Evolutionary conservation across 1,140 invertebrate genomes (phyloP).

Genomic region (Riptortus pedestris): DNA sequence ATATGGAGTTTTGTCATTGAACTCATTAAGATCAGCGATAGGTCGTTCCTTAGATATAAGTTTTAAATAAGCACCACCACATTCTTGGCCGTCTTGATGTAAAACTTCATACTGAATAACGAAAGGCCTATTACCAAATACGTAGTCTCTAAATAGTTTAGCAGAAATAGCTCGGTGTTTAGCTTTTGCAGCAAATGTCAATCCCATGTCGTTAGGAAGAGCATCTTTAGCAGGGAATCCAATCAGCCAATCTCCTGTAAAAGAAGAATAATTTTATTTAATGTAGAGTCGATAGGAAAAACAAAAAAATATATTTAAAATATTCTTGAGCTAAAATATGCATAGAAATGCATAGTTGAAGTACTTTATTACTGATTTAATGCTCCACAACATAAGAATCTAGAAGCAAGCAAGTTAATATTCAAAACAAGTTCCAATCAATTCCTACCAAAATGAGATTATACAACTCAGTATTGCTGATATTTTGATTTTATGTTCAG

Average conservation of each 20-base stretch:
- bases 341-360: too few relatives aligned
- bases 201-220: conserved; percentile 71
- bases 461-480: too few relatives aligned
- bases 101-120: conserved; percentile 90
- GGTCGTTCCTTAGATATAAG: conserved; percentile 60
- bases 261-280: too few relatives aligned
- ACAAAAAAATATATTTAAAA: too few relatives aligned
- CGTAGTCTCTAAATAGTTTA: conserved; percentile 68
- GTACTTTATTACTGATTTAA: too few relatives aligned
- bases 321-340: too few relatives aligned
- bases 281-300: too few relatives aligned
- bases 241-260: conserved; percentile 57
- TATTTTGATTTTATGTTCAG: too few relatives aligned
- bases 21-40: conserved; percentile 63
- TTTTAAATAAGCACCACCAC: conserved; percentile 96
- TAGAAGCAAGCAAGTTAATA: too few relatives aligned
- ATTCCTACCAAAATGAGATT: too few relatives aligned
- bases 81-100: conserved; percentile 91
- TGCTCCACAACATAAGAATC: too few relatives aligned
- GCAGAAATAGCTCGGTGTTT: conserved; percentile 91
- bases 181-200: conserved; percentile 89
- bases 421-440: too few relatives aligned
- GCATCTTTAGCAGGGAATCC: conserved; percentile 65
- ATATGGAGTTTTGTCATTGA: conserved; percentile 93
- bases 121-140: conserved; percentile 77